Conservation (phyloP, 2,797 vertebrate species). For the Onychomys arenicola region DNA sequence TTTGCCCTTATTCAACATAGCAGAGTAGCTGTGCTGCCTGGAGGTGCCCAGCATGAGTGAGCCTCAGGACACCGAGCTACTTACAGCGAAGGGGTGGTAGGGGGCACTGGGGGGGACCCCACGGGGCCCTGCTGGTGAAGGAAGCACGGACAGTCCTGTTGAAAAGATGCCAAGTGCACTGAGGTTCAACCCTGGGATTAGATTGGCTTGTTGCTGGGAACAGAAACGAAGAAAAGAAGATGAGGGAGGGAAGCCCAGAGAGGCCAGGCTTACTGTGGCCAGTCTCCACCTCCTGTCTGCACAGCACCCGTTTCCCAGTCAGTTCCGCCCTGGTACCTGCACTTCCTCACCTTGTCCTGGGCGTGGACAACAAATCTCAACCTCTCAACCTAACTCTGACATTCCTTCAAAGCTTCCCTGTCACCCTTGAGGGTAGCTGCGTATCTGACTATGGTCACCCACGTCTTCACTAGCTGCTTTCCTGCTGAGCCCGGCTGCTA, state of each 20-base stretch:
- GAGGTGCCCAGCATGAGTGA: background rate
- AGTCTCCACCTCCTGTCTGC: background rate
- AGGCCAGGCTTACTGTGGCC: conserved; percentile 6
- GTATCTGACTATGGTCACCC: fast-evolving
- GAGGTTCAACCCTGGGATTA: conserved; percentile 97
- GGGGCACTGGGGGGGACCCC: conserved; percentile 89
- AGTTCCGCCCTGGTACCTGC: background rate
- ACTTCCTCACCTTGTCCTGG: background rate
- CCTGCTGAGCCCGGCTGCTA: background rate
- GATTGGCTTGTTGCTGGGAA: conserved; percentile 95
- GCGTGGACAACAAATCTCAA: background rate
- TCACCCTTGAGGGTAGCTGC: background rate
- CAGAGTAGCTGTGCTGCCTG: background rate
- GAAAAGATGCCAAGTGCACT: conserved; percentile 97
- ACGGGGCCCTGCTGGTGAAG: conserved; percentile 90
- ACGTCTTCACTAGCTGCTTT: background rate
- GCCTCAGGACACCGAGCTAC: conserved; percentile 73
- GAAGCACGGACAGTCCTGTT: conserved; percentile 92
- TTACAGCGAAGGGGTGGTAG: conserved; percentile 95
- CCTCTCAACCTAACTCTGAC: background rate
- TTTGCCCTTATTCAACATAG: background rate
- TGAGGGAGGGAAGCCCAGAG: conserved; percentile 48
- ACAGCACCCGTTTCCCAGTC: background rate
- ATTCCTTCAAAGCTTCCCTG: background rate
- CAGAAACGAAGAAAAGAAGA: conserved; percentile 55